These are phyloP conservation scores for Ceyx cyanopectus DNA, from an alignment of 2,113 vertebrate genomes.

Conservation along the genomic window DNA sequence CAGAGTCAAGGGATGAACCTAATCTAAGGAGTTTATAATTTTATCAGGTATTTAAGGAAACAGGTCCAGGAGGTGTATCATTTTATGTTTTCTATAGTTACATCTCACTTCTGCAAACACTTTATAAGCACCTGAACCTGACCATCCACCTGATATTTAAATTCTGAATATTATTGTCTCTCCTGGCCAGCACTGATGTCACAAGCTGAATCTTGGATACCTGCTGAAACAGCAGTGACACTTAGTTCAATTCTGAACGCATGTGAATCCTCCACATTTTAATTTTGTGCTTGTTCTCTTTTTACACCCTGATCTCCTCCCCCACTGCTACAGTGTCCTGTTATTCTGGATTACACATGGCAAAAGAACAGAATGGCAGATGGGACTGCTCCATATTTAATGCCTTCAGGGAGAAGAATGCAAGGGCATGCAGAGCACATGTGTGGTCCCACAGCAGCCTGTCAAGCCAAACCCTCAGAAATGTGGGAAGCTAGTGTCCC, in stretches of 20 bases:
- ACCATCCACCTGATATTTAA: not conserved
- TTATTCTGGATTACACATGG: not conserved
- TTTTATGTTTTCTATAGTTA: not conserved
- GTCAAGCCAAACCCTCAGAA: not conserved
- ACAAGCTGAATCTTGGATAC: not conserved
- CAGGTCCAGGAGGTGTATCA: not conserved
- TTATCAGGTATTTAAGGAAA: not conserved
- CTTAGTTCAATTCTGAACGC: not conserved
- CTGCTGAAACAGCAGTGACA: not conserved
- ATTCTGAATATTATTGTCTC: not conserved
- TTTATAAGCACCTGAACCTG: not conserved
- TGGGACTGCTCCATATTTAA: constrained; percentile 40
- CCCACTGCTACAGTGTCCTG: not conserved
- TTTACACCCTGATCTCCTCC: not conserved
- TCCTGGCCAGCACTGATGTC: not conserved
- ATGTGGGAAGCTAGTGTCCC: not conserved
- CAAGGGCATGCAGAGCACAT: not conserved
- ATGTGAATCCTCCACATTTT: not conserved
- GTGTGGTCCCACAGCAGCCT: not conserved
- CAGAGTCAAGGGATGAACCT: not conserved
- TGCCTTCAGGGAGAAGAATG: not conserved
- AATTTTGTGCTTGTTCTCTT: not conserved
- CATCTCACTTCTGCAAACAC: not conserved
- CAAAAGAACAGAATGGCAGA: not conserved
- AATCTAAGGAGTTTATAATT: not conserved